Conservation (phyloP, 2,113 vertebrate genomes). For the Vanacampus margaritifer region DNA sequence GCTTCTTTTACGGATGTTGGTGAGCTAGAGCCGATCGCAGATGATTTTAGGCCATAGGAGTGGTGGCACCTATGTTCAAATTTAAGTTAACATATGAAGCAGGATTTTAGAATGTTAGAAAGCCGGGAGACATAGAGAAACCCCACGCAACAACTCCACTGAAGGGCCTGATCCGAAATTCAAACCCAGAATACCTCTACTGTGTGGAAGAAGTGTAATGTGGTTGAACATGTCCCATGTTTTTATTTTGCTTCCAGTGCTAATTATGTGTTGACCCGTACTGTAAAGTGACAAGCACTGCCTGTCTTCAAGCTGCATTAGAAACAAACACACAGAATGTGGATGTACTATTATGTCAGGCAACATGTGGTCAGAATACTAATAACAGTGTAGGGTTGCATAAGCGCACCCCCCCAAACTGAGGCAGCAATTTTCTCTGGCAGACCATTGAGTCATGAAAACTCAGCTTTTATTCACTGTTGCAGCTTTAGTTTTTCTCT, state of each 20-base stretch:
- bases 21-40: background rate
- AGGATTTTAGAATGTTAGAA: background rate
- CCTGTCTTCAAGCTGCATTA: slow-evolving; percentile 8
- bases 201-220: background rate
- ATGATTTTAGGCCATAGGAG: background rate
- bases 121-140: background rate
- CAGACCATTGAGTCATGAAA: slow-evolving; percentile 44
- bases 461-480: background rate
- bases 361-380: slow-evolving; percentile 69
- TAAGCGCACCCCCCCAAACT: slow-evolving; percentile 70
- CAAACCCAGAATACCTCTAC: background rate
- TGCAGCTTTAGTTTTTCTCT: slow-evolving; percentile 5
- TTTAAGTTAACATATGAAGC: background rate
- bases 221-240: background rate
- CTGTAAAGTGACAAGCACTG: background rate
- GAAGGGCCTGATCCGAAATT: background rate
- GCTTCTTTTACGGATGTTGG: too few relatives aligned
- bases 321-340: slow-evolving; percentile 60
- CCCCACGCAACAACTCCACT: background rate
- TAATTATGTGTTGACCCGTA: background rate
- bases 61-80: background rate
- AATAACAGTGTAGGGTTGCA: slow-evolving; percentile 76
- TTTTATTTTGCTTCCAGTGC: background rate
- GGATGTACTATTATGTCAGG: slow-evolving; percentile 59
- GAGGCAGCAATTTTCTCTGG: slow-evolving; percentile 74